Base-by-base conservation (phyloP, 2,797 vertebrate genomes). In the Remorina albescens region DNA sequence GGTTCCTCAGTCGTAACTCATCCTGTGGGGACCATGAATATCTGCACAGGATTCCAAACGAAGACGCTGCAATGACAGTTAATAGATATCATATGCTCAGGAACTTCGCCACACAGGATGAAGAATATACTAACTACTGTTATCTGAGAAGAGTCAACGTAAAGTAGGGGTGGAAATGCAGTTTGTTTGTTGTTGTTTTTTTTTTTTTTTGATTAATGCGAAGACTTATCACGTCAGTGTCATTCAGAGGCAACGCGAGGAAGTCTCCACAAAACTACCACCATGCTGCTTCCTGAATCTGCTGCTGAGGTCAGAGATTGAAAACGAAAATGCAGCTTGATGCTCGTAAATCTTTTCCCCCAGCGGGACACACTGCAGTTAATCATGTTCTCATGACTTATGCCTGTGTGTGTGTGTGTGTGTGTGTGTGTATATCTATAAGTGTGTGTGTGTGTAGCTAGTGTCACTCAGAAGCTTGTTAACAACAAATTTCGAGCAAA, bases 301-400 rank as follows among this genome's bases (percentile, higher is more conserved):
- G 71, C 54, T 65, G 59, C 21, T 41, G 70, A 76, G 81, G 82
- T 83, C 62, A 69, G 69, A 79, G 78, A 72, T 72, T 28, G 51
- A 76, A 84, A 80, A 75, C 67, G 78, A 80, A 76, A 81, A 83
- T 67, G 80, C 73, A 57, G 71, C 75, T 42, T 34, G 65, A 73
- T 16, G 26, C 53, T 84, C 71, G 21, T 89, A 85, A 89, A 88
- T 88, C 85, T 68, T 47, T 46, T 34, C 44, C 67, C 85, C 78
- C 78, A 23, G 55, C 25, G 55, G 76, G 80, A 80, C 55, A 26
- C 44, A 4, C 53, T 2, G 70, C 80, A 71, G 47, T 89, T 53
- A 71, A 81, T 90, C 89, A 87, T 70, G 70, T 80, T 85, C 78
- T 81, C 82, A 49, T 60, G 21, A 71, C 74, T 76, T 61, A 67